Evolutionary conservation across 1,140 invertebrate species (phyloP).

Genomic region (Araneus ventricosus): DNA sequence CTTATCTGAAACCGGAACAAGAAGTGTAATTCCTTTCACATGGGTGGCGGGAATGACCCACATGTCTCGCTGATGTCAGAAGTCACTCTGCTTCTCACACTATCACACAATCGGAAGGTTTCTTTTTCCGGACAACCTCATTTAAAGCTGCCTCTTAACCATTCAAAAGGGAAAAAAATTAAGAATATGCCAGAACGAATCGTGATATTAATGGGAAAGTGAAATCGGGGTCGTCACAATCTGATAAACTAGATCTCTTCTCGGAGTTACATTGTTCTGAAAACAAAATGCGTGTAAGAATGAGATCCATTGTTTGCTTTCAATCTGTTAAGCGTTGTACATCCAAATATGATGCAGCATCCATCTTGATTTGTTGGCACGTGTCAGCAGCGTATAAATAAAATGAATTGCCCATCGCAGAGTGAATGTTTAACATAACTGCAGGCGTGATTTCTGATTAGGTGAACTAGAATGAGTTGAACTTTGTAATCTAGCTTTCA

Average conservation of each 20-base stretch:
- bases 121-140: conserved; percentile 8
- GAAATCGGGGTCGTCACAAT: conserved; percentile 66
- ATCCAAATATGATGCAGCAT: neutral
- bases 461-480: neutral
- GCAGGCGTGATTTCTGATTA: neutral
- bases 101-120: conserved; percentile 31
- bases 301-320: neutral
- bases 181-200: conserved; percentile 19
- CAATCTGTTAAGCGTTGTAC: neutral
- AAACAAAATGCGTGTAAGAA: neutral
- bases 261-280: conserved; percentile 48
- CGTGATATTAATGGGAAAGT: conserved; percentile 44
- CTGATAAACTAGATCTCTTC: conserved; percentile 62
- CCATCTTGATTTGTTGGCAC: neutral
- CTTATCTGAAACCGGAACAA: conserved; percentile 44
- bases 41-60: conserved; percentile 26
- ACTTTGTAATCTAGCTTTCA: neutral
- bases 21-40: conserved; percentile 25
- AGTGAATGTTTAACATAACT: neutral
- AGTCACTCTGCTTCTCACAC: conserved; percentile 9
- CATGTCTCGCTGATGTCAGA: conserved; percentile 28
- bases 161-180: conserved; percentile 27
- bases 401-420: neutral
- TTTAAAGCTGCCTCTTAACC: neutral
- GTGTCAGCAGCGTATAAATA: neutral